Conservation (phyloP, 2,888 invertebrate species). For the Serripes groenlandicus region DNA sequence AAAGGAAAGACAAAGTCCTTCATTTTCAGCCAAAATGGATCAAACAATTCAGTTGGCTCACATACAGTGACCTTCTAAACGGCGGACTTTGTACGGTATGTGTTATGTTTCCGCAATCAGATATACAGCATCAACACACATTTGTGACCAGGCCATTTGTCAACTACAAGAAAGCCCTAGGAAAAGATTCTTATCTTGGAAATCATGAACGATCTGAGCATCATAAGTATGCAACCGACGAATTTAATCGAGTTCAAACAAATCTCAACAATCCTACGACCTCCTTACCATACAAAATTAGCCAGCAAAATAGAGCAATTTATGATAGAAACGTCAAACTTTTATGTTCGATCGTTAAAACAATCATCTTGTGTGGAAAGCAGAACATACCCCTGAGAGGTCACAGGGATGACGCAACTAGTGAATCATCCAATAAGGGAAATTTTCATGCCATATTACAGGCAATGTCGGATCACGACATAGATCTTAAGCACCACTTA, state of each 20-base stretch:
- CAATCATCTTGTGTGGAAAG: conserved; percentile 17
- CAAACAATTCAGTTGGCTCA: neutral
- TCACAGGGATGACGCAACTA: conserved; percentile 9
- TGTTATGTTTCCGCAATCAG: neutral
- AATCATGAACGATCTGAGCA: neutral
- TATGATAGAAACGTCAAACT: neutral
- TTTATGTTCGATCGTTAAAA: neutral
- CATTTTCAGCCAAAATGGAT: neutral
- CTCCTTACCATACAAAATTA: neutral
- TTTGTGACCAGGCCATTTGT: neutral
- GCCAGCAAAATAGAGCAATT: neutral
- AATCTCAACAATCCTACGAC: neutral
- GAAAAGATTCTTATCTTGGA: neutral
- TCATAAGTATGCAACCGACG: neutral
- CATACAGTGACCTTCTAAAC: neutral
- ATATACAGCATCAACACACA: neutral
- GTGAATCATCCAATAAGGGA: conserved; percentile 1
- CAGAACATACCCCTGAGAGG: conserved; percentile 16
- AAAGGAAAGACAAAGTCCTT: neutral
- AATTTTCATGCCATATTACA: conserved; percentile 15
- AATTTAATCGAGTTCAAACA: neutral
- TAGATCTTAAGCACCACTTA: neutral
- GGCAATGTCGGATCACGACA: conserved; percentile 3
- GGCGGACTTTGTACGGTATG: neutral
- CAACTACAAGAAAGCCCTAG: neutral